Evolutionary conservation across 2,888 invertebrate species (phyloP), one percentile per base, ranked within the genome.

Genomic region (Drosophila bunnanda): DNA sequence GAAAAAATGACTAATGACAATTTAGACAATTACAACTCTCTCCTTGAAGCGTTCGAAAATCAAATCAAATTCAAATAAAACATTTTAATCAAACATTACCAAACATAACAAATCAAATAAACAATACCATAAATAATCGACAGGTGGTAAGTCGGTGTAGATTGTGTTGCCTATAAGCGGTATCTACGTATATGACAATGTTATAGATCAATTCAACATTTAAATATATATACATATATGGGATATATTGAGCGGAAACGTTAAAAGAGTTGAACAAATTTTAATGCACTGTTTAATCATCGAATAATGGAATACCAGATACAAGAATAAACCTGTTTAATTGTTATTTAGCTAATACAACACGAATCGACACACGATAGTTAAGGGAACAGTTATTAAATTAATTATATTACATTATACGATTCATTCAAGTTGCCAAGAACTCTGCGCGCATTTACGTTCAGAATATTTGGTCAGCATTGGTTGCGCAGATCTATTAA

Each of bases 251-350:
- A 46, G 66, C 68, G 56, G 38, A 68, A 68, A 67, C 69, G 73
- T 71, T 52, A 71, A 75, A 62, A 78, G 72, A 88, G 89, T 84
- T 89, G 88, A 76, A 61, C 62, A 81, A 77, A 84, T 80, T 89
- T 87, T 82, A 86, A 89, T 88, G 90, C 91, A 91, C 91, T 91
- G 89, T 91, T 91, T 90, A 87, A 80, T 90, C 90, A 88, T 90
- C 90, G 90, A 90, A 89, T 90, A 90, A 85, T 80, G 39, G 71
- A 78, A 22, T 61, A 76, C 52, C 41, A 69, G 32, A 66, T 54
- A 70, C 52, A 72, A 41, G 30, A 46, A 59, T 68, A 71, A 41
- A 78, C 68, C 71, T 85, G 77, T 78, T 87, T 75, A 78, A 76
- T 77, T 89, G 85, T 85, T 89, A 87, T 75, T 84, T 89, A 85